Percentiles rank a stretch among this genome's conserved stretches.
phyloP scores from a whole-genome alignment of 2,113 vertebrate genomes.

The Lipophrys pholis region DNA sequence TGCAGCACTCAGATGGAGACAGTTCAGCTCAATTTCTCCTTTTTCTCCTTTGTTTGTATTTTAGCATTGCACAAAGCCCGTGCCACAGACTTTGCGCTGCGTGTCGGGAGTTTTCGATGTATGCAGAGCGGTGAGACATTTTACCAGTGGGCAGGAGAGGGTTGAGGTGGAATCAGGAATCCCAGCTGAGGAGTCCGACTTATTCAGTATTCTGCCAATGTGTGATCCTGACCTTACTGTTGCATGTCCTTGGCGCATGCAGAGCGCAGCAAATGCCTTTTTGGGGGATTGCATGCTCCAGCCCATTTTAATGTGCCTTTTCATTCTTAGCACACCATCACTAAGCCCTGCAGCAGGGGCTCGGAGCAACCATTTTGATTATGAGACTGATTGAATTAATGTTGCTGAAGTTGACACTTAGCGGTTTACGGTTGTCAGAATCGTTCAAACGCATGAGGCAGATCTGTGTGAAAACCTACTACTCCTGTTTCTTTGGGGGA shows the following conservation, averaged over 20 bases:
- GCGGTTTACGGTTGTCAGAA: slow-evolving; percentile 67
- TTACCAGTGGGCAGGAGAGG: slow-evolving; percentile 41
- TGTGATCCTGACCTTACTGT: slow-evolving; percentile 81
- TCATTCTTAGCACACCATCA: slow-evolving; percentile 61
- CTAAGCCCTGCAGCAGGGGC: slow-evolving; percentile 64
- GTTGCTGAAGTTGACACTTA: slow-evolving; percentile 71
- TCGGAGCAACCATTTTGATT: slow-evolving; percentile 75
- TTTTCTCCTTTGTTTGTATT: background rate
- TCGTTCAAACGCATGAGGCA: slow-evolving; percentile 60
- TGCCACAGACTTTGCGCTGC: slow-evolving; percentile 8
- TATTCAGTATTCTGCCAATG: slow-evolving; percentile 76
- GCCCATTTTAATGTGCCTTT: slow-evolving; percentile 75
- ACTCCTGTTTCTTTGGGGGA: slow-evolving; percentile 46
- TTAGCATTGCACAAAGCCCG: background rate
- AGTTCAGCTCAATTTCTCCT: background rate
- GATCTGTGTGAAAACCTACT: slow-evolving; percentile 66
- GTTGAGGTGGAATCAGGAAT: slow-evolving; percentile 62
- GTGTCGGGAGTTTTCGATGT: slow-evolving; percentile 26
- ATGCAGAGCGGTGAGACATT: slow-evolving; percentile 61
- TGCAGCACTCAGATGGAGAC: background rate
- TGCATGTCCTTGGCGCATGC: slow-evolving; percentile 80
- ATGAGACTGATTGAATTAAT: slow-evolving; percentile 76
- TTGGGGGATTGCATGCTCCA: slow-evolving; percentile 74
- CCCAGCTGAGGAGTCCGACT: slow-evolving; percentile 54
- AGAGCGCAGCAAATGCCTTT: slow-evolving; percentile 76